Percentiles rank a stretch among this genome's conserved stretches.
Conservation (phyloP, 2,888 invertebrate species). For the Sarcophaga caerulescens region DNA sequence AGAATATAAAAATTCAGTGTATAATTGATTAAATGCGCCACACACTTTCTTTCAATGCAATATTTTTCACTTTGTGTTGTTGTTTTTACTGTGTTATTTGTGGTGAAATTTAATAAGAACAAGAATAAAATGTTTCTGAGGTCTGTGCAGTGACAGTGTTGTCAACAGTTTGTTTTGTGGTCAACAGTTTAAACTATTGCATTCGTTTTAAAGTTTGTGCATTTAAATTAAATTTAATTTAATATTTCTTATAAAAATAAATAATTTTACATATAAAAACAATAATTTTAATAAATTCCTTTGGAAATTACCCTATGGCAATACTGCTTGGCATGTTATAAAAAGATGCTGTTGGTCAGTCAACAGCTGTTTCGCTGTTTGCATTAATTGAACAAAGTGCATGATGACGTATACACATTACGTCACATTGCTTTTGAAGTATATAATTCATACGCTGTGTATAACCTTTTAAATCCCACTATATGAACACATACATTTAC, state of each 20-base stretch:
- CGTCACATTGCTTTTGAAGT: background rate
- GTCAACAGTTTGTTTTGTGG: slow-evolving; percentile 1
- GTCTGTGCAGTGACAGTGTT: background rate
- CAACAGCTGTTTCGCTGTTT: slow-evolving; percentile 4
- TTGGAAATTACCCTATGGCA: background rate
- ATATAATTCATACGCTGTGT: slow-evolving; percentile 19
- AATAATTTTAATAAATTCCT: background rate
- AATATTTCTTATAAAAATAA: background rate
- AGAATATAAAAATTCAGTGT: slow-evolving; percentile 5
- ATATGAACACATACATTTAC: background rate
- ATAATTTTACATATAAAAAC: background rate
- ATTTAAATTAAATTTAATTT: background rate
- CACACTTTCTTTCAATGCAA: background rate
- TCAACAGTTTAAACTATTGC: background rate
- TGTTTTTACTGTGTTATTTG: background rate
- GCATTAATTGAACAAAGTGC: background rate
- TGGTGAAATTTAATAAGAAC: slow-evolving; percentile 7
- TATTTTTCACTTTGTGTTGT: background rate
- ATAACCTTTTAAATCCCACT: background rate
- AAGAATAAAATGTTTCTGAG: background rate
- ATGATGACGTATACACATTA: slow-evolving; percentile 15
- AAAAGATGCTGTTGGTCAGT: background rate
- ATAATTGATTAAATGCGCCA: slow-evolving; percentile 23
- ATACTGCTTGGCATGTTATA: background rate
- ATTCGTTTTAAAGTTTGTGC: background rate